Base-by-base conservation (phyloP, 2,888 invertebrate genomes). In the Orthonevra nobilis region DNA sequence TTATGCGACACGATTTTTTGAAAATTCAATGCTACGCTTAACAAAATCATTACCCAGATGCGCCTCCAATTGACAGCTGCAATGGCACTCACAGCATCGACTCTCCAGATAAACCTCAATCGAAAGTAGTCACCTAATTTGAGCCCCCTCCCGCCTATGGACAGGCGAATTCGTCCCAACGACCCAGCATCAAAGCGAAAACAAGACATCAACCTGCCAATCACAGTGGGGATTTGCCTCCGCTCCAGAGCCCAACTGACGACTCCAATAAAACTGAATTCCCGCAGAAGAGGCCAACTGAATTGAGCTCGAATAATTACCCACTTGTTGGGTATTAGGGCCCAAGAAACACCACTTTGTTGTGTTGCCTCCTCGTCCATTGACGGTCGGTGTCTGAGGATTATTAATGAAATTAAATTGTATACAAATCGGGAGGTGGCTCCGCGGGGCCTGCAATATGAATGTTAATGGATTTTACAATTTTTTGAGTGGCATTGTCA, bases 201-300 rank as follows among this genome's bases (percentile, higher is more conserved):
- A 70, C 61, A 61, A 73, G 73, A 73, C 73, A 68, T 79, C 66
- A 72, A 86, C 84, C 85, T 86, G 86, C 86, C 86, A 86, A 86
- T 86, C 86, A 83, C 48, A 68, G 79, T 73, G 64, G 77, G 82
- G 82, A 82, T 83, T 83, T 82, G 42, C 54, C 63, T 44, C 72
- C 30, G 19, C 66, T 66, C 19, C 20, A 30, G 17, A 17, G 66
- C 40, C 28, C 10, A 32, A 15, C 32, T 36, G n/a, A 42, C 26
- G 32, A 40, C 36, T 15, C 46, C 50, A 48, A 19, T 15, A 26
- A n/a, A n/a, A n/a, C n/a, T n/a, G n/a, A 69, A 56, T 36, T 10
- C 40, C 26, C 30, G 30, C 44, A 15, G 42, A 42, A 17, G 34
- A 26, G 23, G 26, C 28, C 63, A 36, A 69, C 63, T 72, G 72